These are phyloP conservation scores for Stenodema calcarata DNA, from an alignment of 2,888 invertebrate genomes.

Conservation along the genomic window DNA sequence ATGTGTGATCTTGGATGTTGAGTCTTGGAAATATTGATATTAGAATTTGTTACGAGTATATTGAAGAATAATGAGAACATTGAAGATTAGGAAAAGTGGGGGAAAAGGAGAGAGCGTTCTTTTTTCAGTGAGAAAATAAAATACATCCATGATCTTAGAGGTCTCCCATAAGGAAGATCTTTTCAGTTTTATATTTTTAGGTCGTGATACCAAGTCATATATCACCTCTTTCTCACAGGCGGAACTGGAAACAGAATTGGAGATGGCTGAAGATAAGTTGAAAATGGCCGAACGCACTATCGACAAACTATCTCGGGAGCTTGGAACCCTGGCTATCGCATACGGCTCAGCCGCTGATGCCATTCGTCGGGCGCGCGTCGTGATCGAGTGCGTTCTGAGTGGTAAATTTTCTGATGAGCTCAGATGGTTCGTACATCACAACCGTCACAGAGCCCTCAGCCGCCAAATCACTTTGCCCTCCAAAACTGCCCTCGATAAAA, in stretches of 20 bases:
- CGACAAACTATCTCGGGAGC: slow-evolving; percentile 23
- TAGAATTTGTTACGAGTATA: too few species aligned
- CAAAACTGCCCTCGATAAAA: slow-evolving; percentile 5
- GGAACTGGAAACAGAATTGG: not conserved
- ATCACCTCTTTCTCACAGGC: not conserved
- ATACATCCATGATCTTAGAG: too few species aligned
- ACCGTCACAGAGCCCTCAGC: not conserved
- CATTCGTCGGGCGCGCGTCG: not conserved
- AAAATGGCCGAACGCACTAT: slow-evolving; percentile 4
- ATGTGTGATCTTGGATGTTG: too few species aligned
- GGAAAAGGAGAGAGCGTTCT: too few species aligned
- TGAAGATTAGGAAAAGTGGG: too few species aligned
- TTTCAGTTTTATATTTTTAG: too few species aligned
- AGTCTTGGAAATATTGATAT: too few species aligned
- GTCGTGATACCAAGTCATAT: not conserved
- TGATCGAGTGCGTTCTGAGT: slow-evolving; percentile 27
- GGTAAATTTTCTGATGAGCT: slow-evolving; percentile 10
- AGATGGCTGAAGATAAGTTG: not conserved
- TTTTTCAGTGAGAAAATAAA: too few species aligned
- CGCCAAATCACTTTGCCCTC: not conserved
- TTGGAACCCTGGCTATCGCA: slow-evolving; percentile 19
- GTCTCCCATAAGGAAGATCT: too few species aligned
- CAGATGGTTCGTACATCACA: not conserved
- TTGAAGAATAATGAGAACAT: too few species aligned
- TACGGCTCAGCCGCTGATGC: slow-evolving; percentile 12